A percentile compares a stretch with the other conserved stretches of the same genome.
phyloP scores from a whole-genome alignment of 2,888 invertebrate species.

The Pseudolycoriella hygida region DNA sequence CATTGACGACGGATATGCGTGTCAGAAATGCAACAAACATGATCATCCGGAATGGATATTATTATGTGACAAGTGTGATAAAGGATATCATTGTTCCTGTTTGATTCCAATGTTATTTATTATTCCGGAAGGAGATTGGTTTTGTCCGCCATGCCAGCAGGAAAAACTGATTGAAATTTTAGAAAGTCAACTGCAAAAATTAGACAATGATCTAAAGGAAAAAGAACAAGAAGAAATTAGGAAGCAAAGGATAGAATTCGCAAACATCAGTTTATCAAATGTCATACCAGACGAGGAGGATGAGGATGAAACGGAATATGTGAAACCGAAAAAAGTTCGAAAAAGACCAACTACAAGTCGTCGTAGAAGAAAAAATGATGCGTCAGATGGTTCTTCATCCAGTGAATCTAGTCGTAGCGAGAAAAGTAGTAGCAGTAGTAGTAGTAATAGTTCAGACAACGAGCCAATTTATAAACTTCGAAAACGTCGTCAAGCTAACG shows the following conservation, averaged over 20 bases:
- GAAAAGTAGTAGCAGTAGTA: neutral
- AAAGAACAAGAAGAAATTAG: constrained; percentile 47
- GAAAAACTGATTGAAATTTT: constrained; percentile 56
- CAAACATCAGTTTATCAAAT: constrained; percentile 57
- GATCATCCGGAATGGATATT: constrained; percentile 96
- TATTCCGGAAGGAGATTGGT: constrained; percentile 97
- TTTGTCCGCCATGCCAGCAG: constrained; percentile 93
- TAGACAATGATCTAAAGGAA: constrained; percentile 49
- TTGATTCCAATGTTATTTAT: constrained; percentile 80
- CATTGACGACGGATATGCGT: constrained; percentile 40
- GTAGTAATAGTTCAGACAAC: constrained; percentile 31
- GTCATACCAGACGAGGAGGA: constrained; percentile 34
- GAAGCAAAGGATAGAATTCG: constrained; percentile 52
- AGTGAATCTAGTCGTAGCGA: neutral
- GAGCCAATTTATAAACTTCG: constrained; percentile 73
- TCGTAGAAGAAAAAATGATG: constrained; percentile 11
- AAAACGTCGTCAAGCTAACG: constrained; percentile 59
- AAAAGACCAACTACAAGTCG: constrained; percentile 13
- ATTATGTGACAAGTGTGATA: constrained; percentile 88
- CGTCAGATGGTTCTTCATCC: neutral
- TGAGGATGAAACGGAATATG: constrained; percentile 14
- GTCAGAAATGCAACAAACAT: constrained; percentile 75
- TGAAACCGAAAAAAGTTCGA: constrained; percentile 3
- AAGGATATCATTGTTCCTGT: constrained; percentile 95
- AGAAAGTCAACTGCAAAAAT: constrained; percentile 53